Base-by-base conservation (phyloP, 2,113 vertebrate species). In the Cettia cetti region DNA sequence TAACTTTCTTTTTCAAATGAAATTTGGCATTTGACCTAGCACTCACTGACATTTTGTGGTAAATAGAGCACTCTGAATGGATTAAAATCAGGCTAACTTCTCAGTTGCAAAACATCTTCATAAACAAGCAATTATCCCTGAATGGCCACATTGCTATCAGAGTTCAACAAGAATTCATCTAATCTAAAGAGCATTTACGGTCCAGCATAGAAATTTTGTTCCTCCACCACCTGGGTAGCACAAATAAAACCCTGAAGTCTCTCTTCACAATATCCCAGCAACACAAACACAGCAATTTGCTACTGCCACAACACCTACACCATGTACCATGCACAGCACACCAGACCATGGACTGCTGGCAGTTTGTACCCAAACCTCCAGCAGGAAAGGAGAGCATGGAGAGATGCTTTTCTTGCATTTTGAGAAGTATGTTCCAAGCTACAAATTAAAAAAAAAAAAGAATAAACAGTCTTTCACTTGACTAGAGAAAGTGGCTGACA, bases 301-400 rank as follows among this genome's bases (percentile, higher is more conserved):
- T 57, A 9, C 31, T 63, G 14, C 15, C 26, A 30, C 40, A 14
- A 11, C 33, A 35, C 15, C n/a, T 33, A 27, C 35, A 53, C 37
- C 18, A 17, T 0, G 1, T 21, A 11, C 30, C 23, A 19, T 4
- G 3, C 31, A 57, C 18, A n/a, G 5, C 1, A 3, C n/a, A 7
- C 9, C 6, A 33, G 14, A 69, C 13, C 3, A 5, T 24, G 30
- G 21, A 20, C 11, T 66, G 37, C 27, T n/a, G n/a, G 30, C 12
- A 28, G 15, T 15, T n/a, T 56, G 20, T 20, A 56, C 18, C 44
- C 27, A 53, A 56, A 54, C 18, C 35, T 64, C 18, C 47, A 24
- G 15, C 49, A 44, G 24, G 12, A 89, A 81, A 50, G 35, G 27
- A 66, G 21, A 49, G 3, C 18, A 13, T 2, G 4, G 15, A 50